Conservation (phyloP, 2,113 vertebrate species). For the Anthoscopus minutus region DNA sequence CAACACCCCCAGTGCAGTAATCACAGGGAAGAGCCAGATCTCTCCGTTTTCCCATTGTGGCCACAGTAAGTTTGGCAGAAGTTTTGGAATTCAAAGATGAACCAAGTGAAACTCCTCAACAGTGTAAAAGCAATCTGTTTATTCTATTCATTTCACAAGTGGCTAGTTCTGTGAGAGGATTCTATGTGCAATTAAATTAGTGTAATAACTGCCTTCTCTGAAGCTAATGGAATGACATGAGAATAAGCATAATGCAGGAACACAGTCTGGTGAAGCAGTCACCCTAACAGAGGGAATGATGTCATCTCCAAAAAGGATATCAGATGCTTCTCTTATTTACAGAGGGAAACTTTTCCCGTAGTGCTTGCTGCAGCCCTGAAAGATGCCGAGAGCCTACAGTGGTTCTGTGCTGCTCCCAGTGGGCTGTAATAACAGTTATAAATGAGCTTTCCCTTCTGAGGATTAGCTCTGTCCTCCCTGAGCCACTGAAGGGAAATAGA, state of each 20-base stretch:
- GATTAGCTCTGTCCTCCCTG: neutral
- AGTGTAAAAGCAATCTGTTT: neutral
- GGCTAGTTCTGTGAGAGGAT: neutral
- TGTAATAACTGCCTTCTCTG: neutral
- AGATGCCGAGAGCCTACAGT: neutral
- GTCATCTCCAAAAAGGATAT: neutral
- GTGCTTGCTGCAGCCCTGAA: neutral
- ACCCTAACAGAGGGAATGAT: neutral
- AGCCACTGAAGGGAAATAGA: neutral
- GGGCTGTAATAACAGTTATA: neutral
- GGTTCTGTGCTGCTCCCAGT: neutral
- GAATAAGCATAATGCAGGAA: neutral
- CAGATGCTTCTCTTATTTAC: neutral
- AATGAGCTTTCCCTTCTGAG: neutral
- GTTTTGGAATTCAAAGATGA: neutral
- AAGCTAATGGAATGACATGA: neutral
- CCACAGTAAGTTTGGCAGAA: neutral
- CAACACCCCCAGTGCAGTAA: accelerated
- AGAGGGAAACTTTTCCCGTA: neutral
- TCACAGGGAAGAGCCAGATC: neutral
- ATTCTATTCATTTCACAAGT: neutral
- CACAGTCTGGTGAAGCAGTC: neutral
- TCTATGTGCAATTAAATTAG: neutral
- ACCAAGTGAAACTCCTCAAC: neutral
- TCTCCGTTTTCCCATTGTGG: neutral